phyloP scores from a whole-genome alignment of 2,797 vertebrate species.

The Melanotaenia maccullochi region DNA sequence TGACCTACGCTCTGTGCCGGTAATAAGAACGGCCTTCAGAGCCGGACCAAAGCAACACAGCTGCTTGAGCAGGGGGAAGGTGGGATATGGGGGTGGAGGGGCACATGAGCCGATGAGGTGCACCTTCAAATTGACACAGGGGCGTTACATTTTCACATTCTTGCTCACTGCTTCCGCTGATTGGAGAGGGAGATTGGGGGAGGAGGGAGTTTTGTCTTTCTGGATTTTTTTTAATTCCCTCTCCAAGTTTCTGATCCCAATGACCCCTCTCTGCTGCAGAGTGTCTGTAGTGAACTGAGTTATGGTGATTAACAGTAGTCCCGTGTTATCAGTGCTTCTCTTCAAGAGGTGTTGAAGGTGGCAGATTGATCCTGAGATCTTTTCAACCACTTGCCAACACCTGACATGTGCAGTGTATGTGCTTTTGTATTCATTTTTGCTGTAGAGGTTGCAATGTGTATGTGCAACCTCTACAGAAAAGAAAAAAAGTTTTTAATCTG shows the following conservation, averaged over 20 bases:
- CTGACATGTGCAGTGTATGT: slow-evolving; percentile 55
- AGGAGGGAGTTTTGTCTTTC: slow-evolving; percentile 61
- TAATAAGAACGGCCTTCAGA: slow-evolving; percentile 84
- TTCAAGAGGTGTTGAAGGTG: slow-evolving; percentile 72
- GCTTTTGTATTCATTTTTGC: slow-evolving; percentile 25
- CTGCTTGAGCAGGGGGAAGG: slow-evolving; percentile 66
- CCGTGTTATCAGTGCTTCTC: slow-evolving; percentile 53
- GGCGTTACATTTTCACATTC: slow-evolving; percentile 79
- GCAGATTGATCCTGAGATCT: slow-evolving; percentile 69
- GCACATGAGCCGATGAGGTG: slow-evolving; percentile 69
- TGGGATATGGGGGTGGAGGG: slow-evolving; percentile 45
- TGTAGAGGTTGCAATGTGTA: slow-evolving; percentile 2
- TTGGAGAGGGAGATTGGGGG: slow-evolving; percentile 51
- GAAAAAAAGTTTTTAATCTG: slow-evolving; percentile 46
- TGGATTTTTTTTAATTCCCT: slow-evolving; percentile 34
- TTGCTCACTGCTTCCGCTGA: slow-evolving; percentile 63
- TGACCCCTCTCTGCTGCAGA: slow-evolving; percentile 63
- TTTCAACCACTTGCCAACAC: slow-evolving; percentile 56
- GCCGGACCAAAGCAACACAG: slow-evolving; percentile 79
- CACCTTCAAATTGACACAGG: slow-evolving; percentile 80
- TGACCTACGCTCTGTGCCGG: slow-evolving; percentile 82
- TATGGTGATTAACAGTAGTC: slow-evolving; percentile 71
- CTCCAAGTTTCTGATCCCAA: slow-evolving; percentile 55
- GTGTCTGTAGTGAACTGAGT: slow-evolving; percentile 57
- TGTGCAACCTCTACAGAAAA: slow-evolving; percentile 12